A percentile compares a stretch with the other conserved stretches of the same genome.
These are phyloP conservation scores for Hecatera dysodea DNA, from an alignment of 2,888 invertebrate genomes.

Conservation along the genomic window DNA sequence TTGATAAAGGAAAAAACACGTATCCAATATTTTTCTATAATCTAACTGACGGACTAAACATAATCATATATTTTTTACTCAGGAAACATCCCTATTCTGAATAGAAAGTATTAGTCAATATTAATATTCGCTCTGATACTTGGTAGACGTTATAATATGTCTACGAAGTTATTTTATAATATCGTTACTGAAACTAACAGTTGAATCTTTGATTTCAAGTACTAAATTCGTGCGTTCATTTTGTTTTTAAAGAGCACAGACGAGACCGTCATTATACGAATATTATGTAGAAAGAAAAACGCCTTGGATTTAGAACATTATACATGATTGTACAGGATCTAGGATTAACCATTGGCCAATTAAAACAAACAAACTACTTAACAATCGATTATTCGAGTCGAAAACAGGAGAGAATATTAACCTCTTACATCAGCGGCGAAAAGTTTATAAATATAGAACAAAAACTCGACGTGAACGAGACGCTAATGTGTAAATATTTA, in stretches of 20 bases:
- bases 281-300: not conserved
- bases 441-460: slow-evolving; percentile 32
- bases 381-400: slow-evolving; percentile 9
- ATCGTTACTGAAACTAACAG: not conserved
- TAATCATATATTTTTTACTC: too few relatives aligned
- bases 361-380: not conserved
- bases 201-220: not conserved
- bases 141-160: not conserved
- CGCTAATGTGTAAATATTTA: slow-evolving; percentile 57
- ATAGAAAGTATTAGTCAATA: slow-evolving; percentile 5
- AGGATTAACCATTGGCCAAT: not conserved
- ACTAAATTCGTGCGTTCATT: not conserved
- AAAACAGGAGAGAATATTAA: slow-evolving; percentile 29
- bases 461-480: slow-evolving; percentile 32
- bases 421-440: slow-evolving; percentile 33
- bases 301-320: not conserved
- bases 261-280: not conserved
- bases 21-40: too few relatives aligned
- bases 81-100: too few relatives aligned
- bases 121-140: slow-evolving; percentile 1
- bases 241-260: not conserved
- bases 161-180: slow-evolving; percentile 7
- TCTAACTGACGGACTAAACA: too few relatives aligned
- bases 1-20: too few relatives aligned
- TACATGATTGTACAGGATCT: not conserved